Evolutionary conservation across 2,888 invertebrate species (phyloP), one percentile per base, ranked within the genome.

Genomic region (Brachylomia viminalis): DNA sequence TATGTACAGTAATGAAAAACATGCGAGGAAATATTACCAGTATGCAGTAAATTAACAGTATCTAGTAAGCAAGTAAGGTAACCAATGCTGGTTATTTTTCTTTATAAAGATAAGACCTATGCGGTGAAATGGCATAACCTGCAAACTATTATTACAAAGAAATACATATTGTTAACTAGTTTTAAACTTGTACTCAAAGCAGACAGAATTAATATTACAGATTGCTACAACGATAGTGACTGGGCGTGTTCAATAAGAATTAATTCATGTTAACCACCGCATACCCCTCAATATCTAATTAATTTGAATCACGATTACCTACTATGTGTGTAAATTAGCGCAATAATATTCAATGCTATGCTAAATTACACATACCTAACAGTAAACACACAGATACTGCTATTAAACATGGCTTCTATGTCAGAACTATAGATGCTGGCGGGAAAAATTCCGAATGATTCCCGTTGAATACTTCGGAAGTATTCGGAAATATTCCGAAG

Each of bases 341-440:
- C 61, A 80, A 67, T 83, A 71, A 74, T 67, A 71, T 68, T 49
- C 33, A 72, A 47, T 73, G 15, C 27, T 66, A 20, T 49, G 62
- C 23, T n/a, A 62, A 62, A 70, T 67, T 67, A 84, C 38, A 52
- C 56, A 71, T 27, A n/a, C n/a, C n/a, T 27, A 68, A 54, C 47
- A 27, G 68, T 75, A 64, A 72, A 75, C 70, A 30, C 58, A 65
- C 54, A 64, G 33, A 67, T 27, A 49, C 45, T n/a, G 27, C 20
- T 27, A 65, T 58, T 68, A 73, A 61, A 56, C 72, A 42, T 15
- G 49, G 27, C 45, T 62, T 23, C 20, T 76, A 23, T 49, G 72
- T 61, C 52, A 58, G 13, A n/a, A n/a, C n/a, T n/a, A n/a, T n/a
- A n/a, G n/a, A n/a, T n/a, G n/a, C n/a, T n/a, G n/a, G n/a, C n/a